Percentiles rank a stretch among this genome's conserved stretches.
Conservation (phyloP, 2,113 vertebrate species). For the Siniperca knerii region DNA sequence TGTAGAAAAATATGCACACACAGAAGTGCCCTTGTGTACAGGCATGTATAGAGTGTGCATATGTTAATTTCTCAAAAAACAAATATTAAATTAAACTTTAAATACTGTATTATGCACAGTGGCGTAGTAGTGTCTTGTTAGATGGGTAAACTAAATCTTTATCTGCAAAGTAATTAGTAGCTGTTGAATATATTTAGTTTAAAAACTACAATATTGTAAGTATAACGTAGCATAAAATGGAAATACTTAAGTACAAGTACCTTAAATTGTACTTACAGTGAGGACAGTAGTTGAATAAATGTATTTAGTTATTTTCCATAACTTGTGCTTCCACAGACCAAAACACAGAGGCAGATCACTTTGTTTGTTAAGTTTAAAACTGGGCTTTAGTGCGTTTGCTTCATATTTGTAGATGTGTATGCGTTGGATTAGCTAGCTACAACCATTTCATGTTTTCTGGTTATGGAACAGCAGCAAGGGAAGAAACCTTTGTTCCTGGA, state of each 20-base stretch:
- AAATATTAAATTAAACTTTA: background rate
- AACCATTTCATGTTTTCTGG: background rate
- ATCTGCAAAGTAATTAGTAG: background rate
- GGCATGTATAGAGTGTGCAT: background rate
- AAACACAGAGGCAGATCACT: too few relatives aligned
- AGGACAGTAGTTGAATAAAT: background rate
- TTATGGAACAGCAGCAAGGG: background rate
- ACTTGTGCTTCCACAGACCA: background rate
- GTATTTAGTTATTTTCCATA: too few relatives aligned
- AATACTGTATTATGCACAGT: background rate
- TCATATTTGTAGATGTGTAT: background rate
- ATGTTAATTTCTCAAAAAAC: background rate
- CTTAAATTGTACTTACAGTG: background rate
- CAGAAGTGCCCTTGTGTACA: slow-evolving; percentile 3
- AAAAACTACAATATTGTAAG: background rate
- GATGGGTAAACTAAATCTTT: background rate
- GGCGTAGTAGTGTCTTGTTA: background rate
- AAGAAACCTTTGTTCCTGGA: background rate
- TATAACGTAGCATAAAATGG: background rate
- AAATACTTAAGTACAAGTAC: background rate
- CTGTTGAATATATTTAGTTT: background rate
- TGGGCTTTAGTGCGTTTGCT: too few relatives aligned
- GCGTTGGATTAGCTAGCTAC: background rate
- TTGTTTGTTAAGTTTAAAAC: too few relatives aligned
- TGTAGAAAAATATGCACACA: slow-evolving; percentile 5